Evolutionary conservation across 1,140 invertebrate genomes (phyloP), one percentile per base, ranked within the genome.

Genomic region (Stegodyphus mimosarum): DNA sequence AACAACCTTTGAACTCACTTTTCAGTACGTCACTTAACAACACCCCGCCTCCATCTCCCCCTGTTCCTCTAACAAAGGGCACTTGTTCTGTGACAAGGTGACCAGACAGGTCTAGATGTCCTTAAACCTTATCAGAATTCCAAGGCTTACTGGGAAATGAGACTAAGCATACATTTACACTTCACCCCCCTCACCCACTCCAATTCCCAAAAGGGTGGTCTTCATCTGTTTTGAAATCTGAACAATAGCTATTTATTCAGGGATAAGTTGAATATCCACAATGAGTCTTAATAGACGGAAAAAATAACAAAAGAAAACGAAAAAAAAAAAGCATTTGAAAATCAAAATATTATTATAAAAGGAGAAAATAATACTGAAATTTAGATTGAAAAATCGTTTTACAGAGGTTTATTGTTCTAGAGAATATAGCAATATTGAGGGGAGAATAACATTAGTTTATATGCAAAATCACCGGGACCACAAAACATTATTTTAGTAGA

Each of bases 261-360:
- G 55, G 55, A 60, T 11, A 60, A 60, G 55, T 60, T 60, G 55
- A 5, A 11, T 60, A 60, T 60, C 15, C 55, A 60, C 55, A 60
- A 60, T 60, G 55, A 60, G 55, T 60, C 55, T 60, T 60, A 60
- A 60, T 60, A 60, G 55, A 60, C 55, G 55, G 55, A 60, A 60
- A 60, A 60, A 60, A 60, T 60, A 60, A 60, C 55, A 60, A 60
- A 60, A 60, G 55, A 60, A 60, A 60, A 60, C 55, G 55, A 60
- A 60, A 60, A 60, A 60, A 33, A 33, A 33, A 33, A 33, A 33
- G 33, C 33, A 33, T 33, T 33, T 33, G 33, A 33, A 33, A 33
- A 33, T 33, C 1, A 33, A 33, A 33, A 33, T 33, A 33, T 33
- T 33, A 33, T 33, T 33, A 33, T 33, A 33, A 33, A 33, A 3